A percentile compares a stretch with the other conserved stretches of the same genome.
Conservation (phyloP, 2,888 invertebrate genomes). For the Platycheirus rosarum region DNA sequence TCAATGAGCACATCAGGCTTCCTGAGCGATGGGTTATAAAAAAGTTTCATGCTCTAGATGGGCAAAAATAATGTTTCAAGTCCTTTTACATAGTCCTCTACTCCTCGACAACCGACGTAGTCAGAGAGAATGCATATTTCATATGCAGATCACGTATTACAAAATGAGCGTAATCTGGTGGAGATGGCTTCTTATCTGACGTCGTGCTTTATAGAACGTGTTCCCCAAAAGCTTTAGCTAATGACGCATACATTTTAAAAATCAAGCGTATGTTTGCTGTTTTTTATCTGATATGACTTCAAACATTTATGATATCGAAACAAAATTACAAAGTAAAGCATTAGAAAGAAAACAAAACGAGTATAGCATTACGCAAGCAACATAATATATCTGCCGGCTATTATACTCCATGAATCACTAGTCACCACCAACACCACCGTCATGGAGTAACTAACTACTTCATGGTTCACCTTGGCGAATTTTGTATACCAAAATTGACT, state of each 20-base stretch:
- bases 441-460: neutral
- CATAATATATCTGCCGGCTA: slow-evolving; percentile 17
- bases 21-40: slow-evolving; percentile 7
- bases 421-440: neutral
- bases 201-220: slow-evolving; percentile 31
- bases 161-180: slow-evolving; percentile 37
- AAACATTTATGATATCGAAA: slow-evolving; percentile 13
- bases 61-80: slow-evolving; percentile 10
- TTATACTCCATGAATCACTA: slow-evolving; percentile 33
- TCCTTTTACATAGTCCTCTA: slow-evolving; percentile 14
- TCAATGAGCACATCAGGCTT: slow-evolving; percentile 1
- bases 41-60: slow-evolving; percentile 35
- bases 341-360: slow-evolving; percentile 1
- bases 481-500: neutral
- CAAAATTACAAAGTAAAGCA: slow-evolving; percentile 14
- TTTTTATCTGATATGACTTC: slow-evolving; percentile 31
- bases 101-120: neutral
- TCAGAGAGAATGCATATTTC: slow-evolving; percentile 10
- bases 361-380: slow-evolving; percentile 31
- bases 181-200: slow-evolving; percentile 43
- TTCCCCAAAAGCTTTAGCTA: slow-evolving; percentile 12
- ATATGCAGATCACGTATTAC: slow-evolving; percentile 60
- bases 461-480: slow-evolving; percentile 43
- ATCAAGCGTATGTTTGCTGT: slow-evolving; percentile 8
- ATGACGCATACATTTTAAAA: slow-evolving; percentile 25